These are phyloP conservation scores for Belgica antarctica DNA, from an alignment of 2,888 invertebrate species.

Conservation along the genomic window DNA sequence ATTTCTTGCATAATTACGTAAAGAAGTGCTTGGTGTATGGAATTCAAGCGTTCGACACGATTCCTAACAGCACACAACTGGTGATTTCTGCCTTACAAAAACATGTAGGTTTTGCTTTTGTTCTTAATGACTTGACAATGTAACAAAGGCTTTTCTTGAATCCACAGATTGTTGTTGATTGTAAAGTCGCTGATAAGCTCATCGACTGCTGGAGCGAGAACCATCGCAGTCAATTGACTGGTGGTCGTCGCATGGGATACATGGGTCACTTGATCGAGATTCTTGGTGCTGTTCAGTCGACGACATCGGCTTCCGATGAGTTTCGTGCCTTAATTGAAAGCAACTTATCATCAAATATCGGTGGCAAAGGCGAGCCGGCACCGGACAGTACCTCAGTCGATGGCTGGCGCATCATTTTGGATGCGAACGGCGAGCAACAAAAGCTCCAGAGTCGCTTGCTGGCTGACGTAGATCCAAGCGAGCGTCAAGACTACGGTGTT, in stretches of 20 bases:
- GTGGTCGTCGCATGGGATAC: constrained; percentile 62
- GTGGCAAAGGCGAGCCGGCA: constrained; percentile 51
- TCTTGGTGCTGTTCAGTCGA: not conserved
- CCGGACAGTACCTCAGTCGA: constrained; percentile 48
- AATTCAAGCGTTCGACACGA: constrained; percentile 55
- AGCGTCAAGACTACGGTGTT: constrained; percentile 49
- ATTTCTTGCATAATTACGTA: constrained; percentile 91
- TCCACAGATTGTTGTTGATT: constrained; percentile 71
- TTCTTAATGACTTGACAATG: constrained; percentile 45
- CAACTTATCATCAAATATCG: constrained; percentile 55
- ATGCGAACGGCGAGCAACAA: constrained; percentile 47
- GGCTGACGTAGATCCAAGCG: constrained; percentile 53
- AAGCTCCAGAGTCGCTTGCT: constrained; percentile 51
- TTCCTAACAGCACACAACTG: constrained; percentile 51
- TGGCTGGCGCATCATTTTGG: constrained; percentile 16
- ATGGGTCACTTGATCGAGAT: constrained; percentile 58
- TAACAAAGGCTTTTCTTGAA: not conserved
- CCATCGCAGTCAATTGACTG: constrained; percentile 69
- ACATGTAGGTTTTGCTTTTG: constrained; percentile 55
- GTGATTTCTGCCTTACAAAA: constrained; percentile 58
- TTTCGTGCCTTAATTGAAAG: constrained; percentile 59
- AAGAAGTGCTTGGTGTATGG: constrained; percentile 74
- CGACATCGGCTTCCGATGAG: constrained; percentile 55
- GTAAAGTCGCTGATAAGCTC: constrained; percentile 74
- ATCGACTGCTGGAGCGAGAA: constrained; percentile 80